Evolutionary conservation across 2,797 vertebrate genomes (phyloP).

Genomic region (Crenichthys baileyi): DNA sequence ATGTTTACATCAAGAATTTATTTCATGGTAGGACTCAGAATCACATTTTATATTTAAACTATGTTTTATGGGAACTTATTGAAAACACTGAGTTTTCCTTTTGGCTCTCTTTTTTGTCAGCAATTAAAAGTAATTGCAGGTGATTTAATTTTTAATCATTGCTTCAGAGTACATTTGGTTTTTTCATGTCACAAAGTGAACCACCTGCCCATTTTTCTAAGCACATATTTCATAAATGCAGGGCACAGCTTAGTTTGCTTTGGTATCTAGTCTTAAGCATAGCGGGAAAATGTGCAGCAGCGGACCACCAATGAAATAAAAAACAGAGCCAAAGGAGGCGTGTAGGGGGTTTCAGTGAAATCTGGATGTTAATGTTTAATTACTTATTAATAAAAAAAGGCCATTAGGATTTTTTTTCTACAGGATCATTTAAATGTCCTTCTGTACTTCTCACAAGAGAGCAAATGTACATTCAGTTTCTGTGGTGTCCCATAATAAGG

Average conservation of each 20-base stretch:
- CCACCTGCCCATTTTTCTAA: slow-evolving; percentile 42
- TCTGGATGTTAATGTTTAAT: slow-evolving; percentile 68
- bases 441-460: slow-evolving; percentile 37
- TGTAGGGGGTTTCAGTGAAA: slow-evolving; percentile 10
- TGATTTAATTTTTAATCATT: slow-evolving; percentile 63
- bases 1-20: slow-evolving; percentile 25
- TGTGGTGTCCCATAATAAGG: slow-evolving; percentile 35
- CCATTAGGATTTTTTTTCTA: slow-evolving; percentile 65
- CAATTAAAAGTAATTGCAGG: slow-evolving; percentile 47
- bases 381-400: slow-evolving; percentile 66
- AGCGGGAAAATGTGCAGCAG: slow-evolving; percentile 22
- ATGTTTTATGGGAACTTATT: slow-evolving; percentile 31
- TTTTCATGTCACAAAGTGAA: slow-evolving; percentile 45
- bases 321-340: slow-evolving; percentile 16
- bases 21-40: background rate
- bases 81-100: slow-evolving; percentile 22
- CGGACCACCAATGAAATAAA: slow-evolving; percentile 44
- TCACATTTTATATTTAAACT: slow-evolving; percentile 20
- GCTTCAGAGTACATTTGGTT: slow-evolving; percentile 44
- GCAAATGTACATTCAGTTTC: slow-evolving; percentile 32
- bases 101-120: slow-evolving; percentile 27
- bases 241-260: slow-evolving; percentile 46
- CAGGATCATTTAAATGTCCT: slow-evolving; percentile 59
- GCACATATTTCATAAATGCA: slow-evolving; percentile 59
- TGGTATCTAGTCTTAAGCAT: slow-evolving; percentile 17